These are phyloP conservation scores for Drosophila birchii DNA, from an alignment of 2,888 invertebrate species.

Conservation along the genomic window DNA sequence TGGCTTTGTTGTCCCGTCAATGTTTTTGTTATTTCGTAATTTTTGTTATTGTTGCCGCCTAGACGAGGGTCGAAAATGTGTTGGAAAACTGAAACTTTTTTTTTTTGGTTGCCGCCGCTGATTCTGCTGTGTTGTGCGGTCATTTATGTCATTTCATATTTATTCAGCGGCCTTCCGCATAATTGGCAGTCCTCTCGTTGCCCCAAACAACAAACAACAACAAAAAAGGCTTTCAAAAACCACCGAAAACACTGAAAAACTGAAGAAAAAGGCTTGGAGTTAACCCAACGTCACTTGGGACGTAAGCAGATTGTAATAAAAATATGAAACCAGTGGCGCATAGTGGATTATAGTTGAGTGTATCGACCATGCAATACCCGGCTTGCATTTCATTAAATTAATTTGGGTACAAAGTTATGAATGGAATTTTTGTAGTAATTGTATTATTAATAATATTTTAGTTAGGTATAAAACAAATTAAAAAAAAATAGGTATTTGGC, in stretches of 20 bases:
- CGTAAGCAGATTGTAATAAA: slow-evolving; percentile 27
- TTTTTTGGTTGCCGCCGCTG: slow-evolving; percentile 35
- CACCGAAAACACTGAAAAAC: slow-evolving; percentile 24
- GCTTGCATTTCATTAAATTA: background rate
- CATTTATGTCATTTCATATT: slow-evolving; percentile 77
- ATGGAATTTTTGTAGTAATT: background rate
- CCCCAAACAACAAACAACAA: slow-evolving; percentile 13
- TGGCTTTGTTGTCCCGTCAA: slow-evolving; percentile 62
- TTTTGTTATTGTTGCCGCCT: slow-evolving; percentile 39
- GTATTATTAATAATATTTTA: background rate
- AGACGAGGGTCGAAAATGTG: slow-evolving; percentile 68
- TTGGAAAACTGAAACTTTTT: slow-evolving; percentile 45
- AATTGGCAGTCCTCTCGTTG: slow-evolving; percentile 60
- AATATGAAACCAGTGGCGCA: slow-evolving; percentile 6
- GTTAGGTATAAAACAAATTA: background rate
- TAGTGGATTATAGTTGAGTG: background rate
- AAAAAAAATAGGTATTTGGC: background rate
- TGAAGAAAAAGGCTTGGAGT: slow-evolving; percentile 12
- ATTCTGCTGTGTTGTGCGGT: slow-evolving; percentile 44
- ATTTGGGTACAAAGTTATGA: background rate
- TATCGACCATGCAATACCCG: background rate
- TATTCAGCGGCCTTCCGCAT: slow-evolving; percentile 72
- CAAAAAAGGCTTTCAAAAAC: slow-evolving; percentile 36
- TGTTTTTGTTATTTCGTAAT: slow-evolving; percentile 44
- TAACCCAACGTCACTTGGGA: slow-evolving; percentile 30